These are phyloP conservation scores for Cranoglanis bouderius DNA, from an alignment of 2,113 vertebrate genomes.

Conservation along the genomic window DNA sequence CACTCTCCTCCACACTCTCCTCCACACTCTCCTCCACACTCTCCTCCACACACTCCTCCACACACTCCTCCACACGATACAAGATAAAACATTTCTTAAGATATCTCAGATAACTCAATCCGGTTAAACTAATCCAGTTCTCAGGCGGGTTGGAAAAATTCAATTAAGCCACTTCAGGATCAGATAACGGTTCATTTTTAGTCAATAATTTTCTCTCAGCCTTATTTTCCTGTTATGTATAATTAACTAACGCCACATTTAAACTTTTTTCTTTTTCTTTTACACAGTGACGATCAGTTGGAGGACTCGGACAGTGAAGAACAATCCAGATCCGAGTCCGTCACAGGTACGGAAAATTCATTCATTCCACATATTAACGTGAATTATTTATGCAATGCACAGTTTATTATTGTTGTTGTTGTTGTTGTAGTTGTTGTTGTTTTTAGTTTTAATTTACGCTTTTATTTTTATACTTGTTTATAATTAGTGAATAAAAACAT, in stretches of 20 bases:
- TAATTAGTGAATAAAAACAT: not conserved
- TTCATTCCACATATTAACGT: not conserved
- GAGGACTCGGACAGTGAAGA: slow-evolving; percentile 99
- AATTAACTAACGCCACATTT: not conserved
- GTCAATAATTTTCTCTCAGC: not conserved
- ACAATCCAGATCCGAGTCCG: slow-evolving; percentile 96
- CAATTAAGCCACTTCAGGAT: not conserved
- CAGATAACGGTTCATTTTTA: not conserved
- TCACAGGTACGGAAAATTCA: slow-evolving; percentile 79
- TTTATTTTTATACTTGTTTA: not conserved
- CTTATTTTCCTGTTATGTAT: not conserved
- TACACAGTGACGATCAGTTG: slow-evolving; percentile 89
- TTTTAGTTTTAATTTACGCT: not conserved
- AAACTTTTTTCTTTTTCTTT: slow-evolving; percentile 26
- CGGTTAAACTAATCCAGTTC: not conserved
- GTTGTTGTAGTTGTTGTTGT: not conserved
- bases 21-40: too few relatives aligned
- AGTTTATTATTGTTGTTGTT: not conserved
- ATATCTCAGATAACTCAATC: not conserved
- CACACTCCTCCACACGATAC: too few relatives aligned
- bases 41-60: too few relatives aligned
- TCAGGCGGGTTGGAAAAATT: not conserved
- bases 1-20: too few relatives aligned
- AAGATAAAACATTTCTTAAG: not conserved
- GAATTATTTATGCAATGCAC: not conserved